Conservation (phyloP, 2,888 invertebrate genomes). For the Stomorhina lunata region DNA sequence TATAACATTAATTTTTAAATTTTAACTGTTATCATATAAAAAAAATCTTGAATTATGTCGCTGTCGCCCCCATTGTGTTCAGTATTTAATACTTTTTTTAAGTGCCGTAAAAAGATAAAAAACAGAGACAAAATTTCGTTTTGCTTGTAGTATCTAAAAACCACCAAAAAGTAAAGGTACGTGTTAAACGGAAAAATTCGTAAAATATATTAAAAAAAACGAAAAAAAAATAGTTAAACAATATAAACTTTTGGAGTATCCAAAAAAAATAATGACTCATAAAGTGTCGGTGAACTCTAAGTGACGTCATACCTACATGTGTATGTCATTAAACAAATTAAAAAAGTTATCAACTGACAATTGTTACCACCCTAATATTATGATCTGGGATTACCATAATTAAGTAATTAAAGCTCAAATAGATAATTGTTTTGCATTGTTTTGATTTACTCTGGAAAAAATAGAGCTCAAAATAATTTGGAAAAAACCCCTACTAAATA, state of each 20-base stretch:
- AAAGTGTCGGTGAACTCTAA: background rate
- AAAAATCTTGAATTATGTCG: background rate
- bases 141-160: background rate
- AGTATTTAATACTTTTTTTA: background rate
- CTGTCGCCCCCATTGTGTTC: background rate
- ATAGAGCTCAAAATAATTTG: background rate
- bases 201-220: background rate
- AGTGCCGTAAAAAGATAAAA: background rate
- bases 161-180: background rate
- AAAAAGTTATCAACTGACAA: background rate
- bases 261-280: background rate
- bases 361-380: background rate
- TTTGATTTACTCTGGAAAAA: background rate
- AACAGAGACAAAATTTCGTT: background rate
- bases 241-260: background rate
- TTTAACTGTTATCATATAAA: too few species aligned
- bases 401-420: background rate
- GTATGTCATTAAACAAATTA: background rate
- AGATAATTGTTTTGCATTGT: too few species aligned
- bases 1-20: too few species aligned
- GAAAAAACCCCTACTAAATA: background rate
- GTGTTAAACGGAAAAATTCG: background rate
- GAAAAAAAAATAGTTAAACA: background rate
- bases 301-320: background rate
- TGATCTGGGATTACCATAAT: background rate